These are phyloP conservation scores for Chionis minor DNA, from an alignment of 2,113 vertebrate species.

Conservation along the genomic window DNA sequence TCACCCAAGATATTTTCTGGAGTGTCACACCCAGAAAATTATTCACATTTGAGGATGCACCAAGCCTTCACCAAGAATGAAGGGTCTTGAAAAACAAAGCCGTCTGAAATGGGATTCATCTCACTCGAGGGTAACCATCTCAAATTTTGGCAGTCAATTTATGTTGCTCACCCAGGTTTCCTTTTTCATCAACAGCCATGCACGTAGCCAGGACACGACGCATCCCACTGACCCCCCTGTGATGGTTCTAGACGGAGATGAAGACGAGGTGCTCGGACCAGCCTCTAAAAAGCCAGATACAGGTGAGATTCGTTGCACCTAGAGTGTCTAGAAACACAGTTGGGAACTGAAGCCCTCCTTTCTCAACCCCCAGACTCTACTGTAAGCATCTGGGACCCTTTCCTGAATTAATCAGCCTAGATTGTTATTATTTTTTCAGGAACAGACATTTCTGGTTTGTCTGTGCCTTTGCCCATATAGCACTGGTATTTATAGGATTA, in stretches of 20 bases:
- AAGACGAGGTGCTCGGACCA: neutral
- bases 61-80: neutral
- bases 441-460: neutral
- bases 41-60: neutral
- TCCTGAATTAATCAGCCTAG: neutral
- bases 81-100: neutral
- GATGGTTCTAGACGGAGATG: rapidly evolving
- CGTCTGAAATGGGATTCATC: neutral
- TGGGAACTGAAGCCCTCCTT: neutral
- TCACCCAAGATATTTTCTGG: neutral
- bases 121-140: neutral
- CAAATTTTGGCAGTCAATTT: neutral
- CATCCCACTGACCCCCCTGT: neutral
- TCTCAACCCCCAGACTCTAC: neutral
- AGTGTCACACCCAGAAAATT: neutral
- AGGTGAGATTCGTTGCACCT: neutral
- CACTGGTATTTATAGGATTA: neutral
- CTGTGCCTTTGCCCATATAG: neutral
- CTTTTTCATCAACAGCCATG: neutral
- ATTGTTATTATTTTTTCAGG: neutral
- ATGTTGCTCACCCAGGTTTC: neutral
- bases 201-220: rapidly evolving
- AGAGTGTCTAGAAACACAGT: neutral
- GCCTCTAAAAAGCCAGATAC: neutral
- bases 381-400: too few species aligned